phyloP scores from a whole-genome alignment of 2,113 vertebrate genomes.

The Otolemur garnettii region DNA sequence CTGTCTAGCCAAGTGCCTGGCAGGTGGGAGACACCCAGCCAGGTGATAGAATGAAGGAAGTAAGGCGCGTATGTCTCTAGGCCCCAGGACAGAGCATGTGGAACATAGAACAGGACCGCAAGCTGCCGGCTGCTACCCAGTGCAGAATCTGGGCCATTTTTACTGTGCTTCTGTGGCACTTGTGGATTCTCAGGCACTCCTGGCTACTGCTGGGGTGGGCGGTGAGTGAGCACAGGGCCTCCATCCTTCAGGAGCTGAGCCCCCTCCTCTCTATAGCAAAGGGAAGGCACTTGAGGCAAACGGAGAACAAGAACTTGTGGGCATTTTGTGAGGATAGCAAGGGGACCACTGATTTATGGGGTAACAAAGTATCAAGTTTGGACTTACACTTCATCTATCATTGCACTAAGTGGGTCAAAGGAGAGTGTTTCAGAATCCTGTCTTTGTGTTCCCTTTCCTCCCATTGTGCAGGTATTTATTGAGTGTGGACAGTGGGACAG shows the following conservation, averaged over 20 bases:
- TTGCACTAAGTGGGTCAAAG: background rate
- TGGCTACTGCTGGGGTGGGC: background rate
- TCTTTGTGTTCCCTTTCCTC: background rate
- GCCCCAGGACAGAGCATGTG: rapidly evolving
- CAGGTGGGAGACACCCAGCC: too few species aligned
- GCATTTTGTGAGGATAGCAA: background rate
- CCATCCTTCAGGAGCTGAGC: background rate
- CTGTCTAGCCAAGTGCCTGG: background rate
- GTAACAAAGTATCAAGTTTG: background rate
- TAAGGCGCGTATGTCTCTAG: background rate
- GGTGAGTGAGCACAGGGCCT: background rate
- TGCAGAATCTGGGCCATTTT: background rate
- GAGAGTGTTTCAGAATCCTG: background rate
- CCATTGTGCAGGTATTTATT: background rate
- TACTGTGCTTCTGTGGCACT: background rate
- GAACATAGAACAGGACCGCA: background rate
- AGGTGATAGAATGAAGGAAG: background rate
- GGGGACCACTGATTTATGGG: background rate
- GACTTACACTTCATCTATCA: background rate
- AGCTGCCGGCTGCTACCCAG: background rate
- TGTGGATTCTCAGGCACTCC: background rate
- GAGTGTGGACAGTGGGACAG: background rate
- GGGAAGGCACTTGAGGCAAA: background rate
- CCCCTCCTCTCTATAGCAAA: background rate
- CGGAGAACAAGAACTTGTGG: constrained; percentile 11